Conservation (phyloP, 2,113 vertebrate species). For the Amia ocellicauda region DNA sequence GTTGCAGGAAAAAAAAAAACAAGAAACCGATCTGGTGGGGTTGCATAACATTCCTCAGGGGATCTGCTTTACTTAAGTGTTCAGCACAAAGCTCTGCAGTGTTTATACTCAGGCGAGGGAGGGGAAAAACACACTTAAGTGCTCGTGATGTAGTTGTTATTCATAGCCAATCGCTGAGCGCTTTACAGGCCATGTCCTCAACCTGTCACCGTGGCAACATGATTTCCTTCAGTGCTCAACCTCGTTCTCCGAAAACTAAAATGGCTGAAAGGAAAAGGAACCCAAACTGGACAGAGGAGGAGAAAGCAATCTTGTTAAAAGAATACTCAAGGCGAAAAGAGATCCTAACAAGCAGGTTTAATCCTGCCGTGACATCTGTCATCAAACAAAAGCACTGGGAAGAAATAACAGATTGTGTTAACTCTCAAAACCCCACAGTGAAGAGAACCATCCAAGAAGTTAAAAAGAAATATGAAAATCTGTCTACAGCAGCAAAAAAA, state of each 20-base stretch:
- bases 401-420: slow-evolving; percentile 8
- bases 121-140: background rate
- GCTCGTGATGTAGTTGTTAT: background rate
- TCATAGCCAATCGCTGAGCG: background rate
- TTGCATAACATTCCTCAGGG: background rate
- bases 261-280: slow-evolving; percentile 15
- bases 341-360: slow-evolving; percentile 6
- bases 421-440: slow-evolving; percentile 1
- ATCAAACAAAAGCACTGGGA: slow-evolving; percentile 8
- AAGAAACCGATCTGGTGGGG: background rate
- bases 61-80: background rate
- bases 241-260: background rate
- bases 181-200: background rate
- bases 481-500: slow-evolving; percentile 13
- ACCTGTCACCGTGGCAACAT: slow-evolving; percentile 18
- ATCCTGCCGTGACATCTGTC: background rate
- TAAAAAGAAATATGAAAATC: slow-evolving; percentile 14
- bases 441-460: slow-evolving; percentile 13
- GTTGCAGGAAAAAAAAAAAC: background rate
- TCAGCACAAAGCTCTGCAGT: background rate
- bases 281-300: background rate
- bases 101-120: background rate
- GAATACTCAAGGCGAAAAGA: slow-evolving; percentile 2
- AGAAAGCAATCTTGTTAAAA: slow-evolving; percentile 8
- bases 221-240: slow-evolving; percentile 3